Percentiles rank a stretch among this genome's conserved stretches.
phyloP scores from a whole-genome alignment of 2,888 invertebrate genomes.

The Nomada hirtipes region DNA sequence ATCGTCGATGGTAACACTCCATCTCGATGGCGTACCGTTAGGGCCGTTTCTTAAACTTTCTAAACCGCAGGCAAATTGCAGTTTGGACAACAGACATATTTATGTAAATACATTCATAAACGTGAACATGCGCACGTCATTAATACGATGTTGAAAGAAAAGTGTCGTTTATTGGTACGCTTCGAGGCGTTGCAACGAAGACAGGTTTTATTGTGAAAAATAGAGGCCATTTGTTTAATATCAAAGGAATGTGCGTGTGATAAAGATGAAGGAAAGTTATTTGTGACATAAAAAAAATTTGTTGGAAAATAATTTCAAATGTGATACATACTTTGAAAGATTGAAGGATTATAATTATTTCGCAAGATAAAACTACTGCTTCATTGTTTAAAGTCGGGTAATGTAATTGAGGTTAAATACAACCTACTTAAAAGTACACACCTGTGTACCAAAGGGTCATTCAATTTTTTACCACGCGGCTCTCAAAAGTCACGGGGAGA shows the following conservation, averaged over 20 bases:
- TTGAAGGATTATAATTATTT: background rate
- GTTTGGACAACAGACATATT: background rate
- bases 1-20: conserved; percentile 46
- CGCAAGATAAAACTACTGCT: background rate
- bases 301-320: background rate
- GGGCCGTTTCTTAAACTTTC: conserved; percentile 45
- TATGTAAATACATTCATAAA: background rate
- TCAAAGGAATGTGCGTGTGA: background rate
- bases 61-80: conserved; percentile 37
- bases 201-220: conserved; percentile 2
- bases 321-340: no score
- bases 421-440: background rate
- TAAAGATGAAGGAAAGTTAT: background rate
- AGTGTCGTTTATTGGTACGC: conserved; percentile 78
- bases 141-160: conserved; percentile 44
- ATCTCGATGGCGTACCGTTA: conserved; percentile 41
- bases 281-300: background rate
- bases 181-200: conserved; percentile 74
- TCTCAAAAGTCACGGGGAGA: background rate
- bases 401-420: background rate
- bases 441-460: background rate
- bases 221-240: conserved; percentile 25
- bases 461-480: background rate
- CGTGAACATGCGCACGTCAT: background rate
- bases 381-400: background rate